Percentiles rank a stretch among this genome's conserved stretches.
phyloP scores from a whole-genome alignment of 1,140 invertebrate species.

The Chironomus striatipennis region DNA sequence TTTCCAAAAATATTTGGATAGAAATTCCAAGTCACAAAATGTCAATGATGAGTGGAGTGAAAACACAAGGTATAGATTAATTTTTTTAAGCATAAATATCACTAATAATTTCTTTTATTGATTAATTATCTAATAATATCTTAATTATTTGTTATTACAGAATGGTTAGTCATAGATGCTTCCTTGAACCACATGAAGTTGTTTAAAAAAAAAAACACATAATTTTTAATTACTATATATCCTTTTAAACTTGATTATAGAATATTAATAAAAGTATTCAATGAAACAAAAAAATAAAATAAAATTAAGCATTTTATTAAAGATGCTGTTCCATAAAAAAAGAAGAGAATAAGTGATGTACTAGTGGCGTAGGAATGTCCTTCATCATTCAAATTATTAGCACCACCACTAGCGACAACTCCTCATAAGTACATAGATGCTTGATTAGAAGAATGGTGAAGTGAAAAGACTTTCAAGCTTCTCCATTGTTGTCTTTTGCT shows the following conservation, averaged over 20 bases:
- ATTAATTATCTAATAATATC: not conserved
- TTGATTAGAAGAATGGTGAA: not conserved
- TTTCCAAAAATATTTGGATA: not conserved
- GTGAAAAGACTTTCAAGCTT: not conserved
- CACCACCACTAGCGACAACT: too few species aligned
- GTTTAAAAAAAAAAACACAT: not conserved
- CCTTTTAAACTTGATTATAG: not conserved
- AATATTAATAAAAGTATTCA: slow-evolving; percentile 10
- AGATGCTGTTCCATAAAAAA: too few species aligned
- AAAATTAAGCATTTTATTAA: too few species aligned
- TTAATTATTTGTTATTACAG: not conserved
- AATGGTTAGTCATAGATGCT: not conserved
- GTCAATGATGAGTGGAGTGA: not conserved
- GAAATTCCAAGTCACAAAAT: not conserved
- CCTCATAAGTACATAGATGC: not conserved
- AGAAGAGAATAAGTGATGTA: too few species aligned
- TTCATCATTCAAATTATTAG: too few species aligned
- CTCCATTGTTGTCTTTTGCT: not conserved
- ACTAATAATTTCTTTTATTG: not conserved
- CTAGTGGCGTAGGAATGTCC: too few species aligned
- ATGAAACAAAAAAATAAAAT: not conserved
- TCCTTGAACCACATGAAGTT: not conserved
- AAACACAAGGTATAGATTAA: not conserved
- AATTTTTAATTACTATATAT: not conserved
- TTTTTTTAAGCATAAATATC: too few species aligned